phyloP scores from a whole-genome alignment of 2,888 invertebrate species.

The Altica lythri region DNA sequence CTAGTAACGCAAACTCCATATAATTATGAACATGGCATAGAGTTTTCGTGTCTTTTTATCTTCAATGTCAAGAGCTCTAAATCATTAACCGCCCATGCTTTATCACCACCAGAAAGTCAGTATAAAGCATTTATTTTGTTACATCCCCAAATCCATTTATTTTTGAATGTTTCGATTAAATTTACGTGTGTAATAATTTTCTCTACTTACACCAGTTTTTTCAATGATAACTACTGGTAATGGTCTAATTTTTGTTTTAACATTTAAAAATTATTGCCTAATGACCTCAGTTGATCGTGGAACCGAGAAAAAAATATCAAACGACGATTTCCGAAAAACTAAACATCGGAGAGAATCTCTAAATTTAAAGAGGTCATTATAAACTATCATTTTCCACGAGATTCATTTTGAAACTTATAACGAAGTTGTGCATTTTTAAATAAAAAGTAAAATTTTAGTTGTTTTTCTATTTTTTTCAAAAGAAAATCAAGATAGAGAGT shows the following conservation, averaged over 20 bases:
- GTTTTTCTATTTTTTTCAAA: too few species aligned
- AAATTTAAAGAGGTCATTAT: too few species aligned
- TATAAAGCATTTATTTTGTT: constrained; percentile 12
- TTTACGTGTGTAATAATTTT: constrained; percentile 16
- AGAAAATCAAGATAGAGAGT: too few species aligned
- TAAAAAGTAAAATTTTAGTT: too few species aligned
- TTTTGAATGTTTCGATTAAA: constrained; percentile 17
- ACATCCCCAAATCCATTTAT: constrained; percentile 21
- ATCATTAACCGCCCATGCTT: constrained; percentile 23
- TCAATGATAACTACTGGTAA: constrained; percentile 11
- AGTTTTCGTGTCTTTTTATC: constrained; percentile 11
- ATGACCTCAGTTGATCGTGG: too few species aligned
- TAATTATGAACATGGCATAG: neutral
- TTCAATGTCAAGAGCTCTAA: constrained; percentile 1
- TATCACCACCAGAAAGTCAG: constrained; percentile 33
- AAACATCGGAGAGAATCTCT: too few species aligned
- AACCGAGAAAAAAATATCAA: too few species aligned
- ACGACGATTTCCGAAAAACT: too few species aligned
- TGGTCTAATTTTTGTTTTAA: constrained; percentile 1
- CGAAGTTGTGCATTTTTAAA: too few species aligned
- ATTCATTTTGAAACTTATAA: too few species aligned
- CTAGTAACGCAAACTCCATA: constrained; percentile 15
- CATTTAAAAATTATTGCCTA: neutral
- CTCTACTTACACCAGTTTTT: constrained; percentile 1
- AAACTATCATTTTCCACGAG: too few species aligned